Conservation (phyloP, 1,140 invertebrate genomes). For the Maconellicoccus hirsutus region DNA sequence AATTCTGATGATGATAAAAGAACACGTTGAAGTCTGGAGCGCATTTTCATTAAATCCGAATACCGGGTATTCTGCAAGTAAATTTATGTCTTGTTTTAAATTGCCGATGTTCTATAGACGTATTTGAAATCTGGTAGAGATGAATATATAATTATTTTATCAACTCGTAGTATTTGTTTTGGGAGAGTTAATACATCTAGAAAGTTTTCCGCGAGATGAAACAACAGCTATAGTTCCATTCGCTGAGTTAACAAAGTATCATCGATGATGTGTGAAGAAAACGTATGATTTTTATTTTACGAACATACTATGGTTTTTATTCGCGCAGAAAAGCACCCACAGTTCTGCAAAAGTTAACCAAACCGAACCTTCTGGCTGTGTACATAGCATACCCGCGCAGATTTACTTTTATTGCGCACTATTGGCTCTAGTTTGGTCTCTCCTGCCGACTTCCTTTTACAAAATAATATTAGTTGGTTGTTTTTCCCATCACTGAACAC, state of each 20-base stretch:
- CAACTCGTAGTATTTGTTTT: no score
- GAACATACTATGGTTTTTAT: slow-evolving; percentile 8
- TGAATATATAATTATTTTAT: no score
- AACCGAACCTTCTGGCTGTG: slow-evolving; percentile 20
- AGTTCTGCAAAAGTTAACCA: slow-evolving; percentile 19
- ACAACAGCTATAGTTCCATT: no score
- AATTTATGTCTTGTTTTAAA: background rate
- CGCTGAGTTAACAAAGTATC: no score
- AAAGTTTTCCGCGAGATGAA: no score
- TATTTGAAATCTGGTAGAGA: no score
- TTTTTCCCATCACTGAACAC: slow-evolving; percentile 17
- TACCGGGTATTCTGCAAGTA: slow-evolving; percentile 14
- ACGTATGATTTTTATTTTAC: background rate
- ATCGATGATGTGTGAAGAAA: background rate
- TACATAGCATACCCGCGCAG: slow-evolving; percentile 13
- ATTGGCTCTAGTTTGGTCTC: slow-evolving; percentile 11
- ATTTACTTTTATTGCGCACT: slow-evolving; percentile 18
- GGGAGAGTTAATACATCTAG: no score
- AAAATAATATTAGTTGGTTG: slow-evolving; percentile 19
- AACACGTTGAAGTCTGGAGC: slow-evolving; percentile 23
- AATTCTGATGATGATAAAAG: slow-evolving; percentile 27
- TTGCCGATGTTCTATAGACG: background rate
- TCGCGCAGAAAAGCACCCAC: slow-evolving; percentile 17
- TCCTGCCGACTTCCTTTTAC: slow-evolving; percentile 19
- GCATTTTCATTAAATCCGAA: slow-evolving; percentile 15